Percentiles rank a stretch among this genome's conserved stretches.
Evolutionary conservation across 2,797 vertebrate species (phyloP).

Genomic region (Labeo calbasu): DNA sequence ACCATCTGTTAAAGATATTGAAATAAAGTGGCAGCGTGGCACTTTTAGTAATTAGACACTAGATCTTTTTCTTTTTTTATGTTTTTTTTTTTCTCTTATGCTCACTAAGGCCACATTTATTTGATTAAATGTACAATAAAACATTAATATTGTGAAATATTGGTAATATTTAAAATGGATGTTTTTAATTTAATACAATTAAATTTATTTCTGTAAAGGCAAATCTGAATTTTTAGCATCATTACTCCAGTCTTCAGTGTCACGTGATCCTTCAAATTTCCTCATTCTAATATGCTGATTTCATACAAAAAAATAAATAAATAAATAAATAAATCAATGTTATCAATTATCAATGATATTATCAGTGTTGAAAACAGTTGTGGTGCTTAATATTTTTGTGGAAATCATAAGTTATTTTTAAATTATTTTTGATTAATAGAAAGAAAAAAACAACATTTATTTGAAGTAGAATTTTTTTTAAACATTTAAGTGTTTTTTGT

Average conservation of each 20-base stretch:
- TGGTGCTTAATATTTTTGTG: neutral
- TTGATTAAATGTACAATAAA: neutral
- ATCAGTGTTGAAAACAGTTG: neutral
- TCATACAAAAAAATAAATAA: neutral
- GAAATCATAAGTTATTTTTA: neutral
- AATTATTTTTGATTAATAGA: neutral
- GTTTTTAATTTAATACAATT: neutral
- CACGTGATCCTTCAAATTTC: neutral
- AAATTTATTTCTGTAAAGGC: neutral
- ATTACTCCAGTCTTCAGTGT: neutral
- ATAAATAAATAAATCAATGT: too few species aligned
- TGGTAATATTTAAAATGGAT: neutral
- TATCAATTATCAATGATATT: neutral
- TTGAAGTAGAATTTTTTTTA: neutral
- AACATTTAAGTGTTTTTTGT: neutral
- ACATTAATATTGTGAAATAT: neutral
- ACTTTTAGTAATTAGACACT: neutral
- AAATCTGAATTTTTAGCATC: neutral
- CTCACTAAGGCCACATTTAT: too few species aligned
- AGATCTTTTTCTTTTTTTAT: neutral
- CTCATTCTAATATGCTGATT: neutral
- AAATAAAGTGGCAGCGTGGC: neutral
- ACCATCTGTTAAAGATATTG: neutral
- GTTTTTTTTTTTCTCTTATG: neutral
- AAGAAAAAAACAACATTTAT: neutral